Evolutionary conservation across 1,140 invertebrate genomes (phyloP).

Genomic region (Ceratitis capitata): DNA sequence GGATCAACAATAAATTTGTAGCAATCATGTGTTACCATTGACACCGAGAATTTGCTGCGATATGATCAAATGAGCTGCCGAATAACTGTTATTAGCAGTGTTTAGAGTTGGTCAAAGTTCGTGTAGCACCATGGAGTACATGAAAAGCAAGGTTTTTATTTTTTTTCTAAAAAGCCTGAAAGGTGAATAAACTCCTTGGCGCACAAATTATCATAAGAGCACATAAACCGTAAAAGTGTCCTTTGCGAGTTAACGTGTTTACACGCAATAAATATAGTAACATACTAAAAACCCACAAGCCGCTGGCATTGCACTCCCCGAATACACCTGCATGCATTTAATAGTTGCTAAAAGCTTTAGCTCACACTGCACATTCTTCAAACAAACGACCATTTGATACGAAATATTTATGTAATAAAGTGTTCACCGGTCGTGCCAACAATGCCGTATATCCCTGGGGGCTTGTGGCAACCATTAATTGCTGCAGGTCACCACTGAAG

Average conservation of each 20-base stretch:
- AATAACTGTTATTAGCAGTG: too few species aligned
- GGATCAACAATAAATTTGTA: too few species aligned
- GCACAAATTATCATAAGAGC: background rate
- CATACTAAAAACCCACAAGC: background rate
- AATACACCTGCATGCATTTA: background rate
- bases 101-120: too few species aligned
- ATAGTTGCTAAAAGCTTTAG: background rate
- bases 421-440: background rate
- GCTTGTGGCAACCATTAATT: background rate
- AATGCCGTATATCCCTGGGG: too few species aligned
- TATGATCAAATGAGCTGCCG: too few species aligned
- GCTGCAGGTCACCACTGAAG: background rate
- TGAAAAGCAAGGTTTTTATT: too few species aligned
- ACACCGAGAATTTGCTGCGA: too few species aligned
- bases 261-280: constrained; percentile 2
- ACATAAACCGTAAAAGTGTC: background rate
- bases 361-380: too few species aligned
- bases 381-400: too few species aligned
- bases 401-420: background rate
- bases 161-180: too few species aligned
- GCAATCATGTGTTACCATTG: too few species aligned
- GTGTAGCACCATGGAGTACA: too few species aligned
- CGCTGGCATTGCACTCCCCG: background rate
- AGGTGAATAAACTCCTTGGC: background rate
- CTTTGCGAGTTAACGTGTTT: constrained; percentile 21